Evolutionary conservation across 1,140 invertebrate species (phyloP), one percentile per base, ranked within the genome.

Genomic region (Aradophagus sp.): DNA sequence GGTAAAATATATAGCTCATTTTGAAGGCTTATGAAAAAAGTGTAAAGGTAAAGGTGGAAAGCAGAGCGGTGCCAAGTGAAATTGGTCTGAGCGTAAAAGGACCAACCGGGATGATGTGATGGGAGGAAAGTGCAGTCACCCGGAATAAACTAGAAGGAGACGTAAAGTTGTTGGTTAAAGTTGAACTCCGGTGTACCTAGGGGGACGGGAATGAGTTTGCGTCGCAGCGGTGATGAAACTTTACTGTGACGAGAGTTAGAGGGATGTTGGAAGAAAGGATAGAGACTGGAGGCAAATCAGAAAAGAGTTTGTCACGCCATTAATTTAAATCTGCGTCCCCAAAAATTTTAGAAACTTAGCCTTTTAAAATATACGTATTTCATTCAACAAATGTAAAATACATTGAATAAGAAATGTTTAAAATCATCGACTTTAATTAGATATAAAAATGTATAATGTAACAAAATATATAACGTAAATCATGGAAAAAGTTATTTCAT

Each of bases 121-220:
- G 81, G 82, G 77, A 79, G 81, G 82, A 84, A 84, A 81, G 79
- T 84, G 83, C 84, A 86, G 83, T 86, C 83, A 83, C 74, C 84
- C 81, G 80, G 82, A 85, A 84, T 86, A 84, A 86, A 85, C 83
- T 83, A 84, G 84, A 76, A 82, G 80, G 79, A 84, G 80, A 83
- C 75, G 77, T 70, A 81, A 84, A 84, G 82, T 84, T 84, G 81
- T 83, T 79, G 83, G 80, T 83, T 80, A 78, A 84, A 84, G 83
- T 85, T 83, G 75, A 77, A 76, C 63, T 67, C 42, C 42, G 52
- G 23, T 31, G 39, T 48, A 36, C 55, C 61, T 67, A 53, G 17
- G 66, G 78, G 77, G 79, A 76, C 77, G 77, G 70, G 78, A 84
- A 84, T 81, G 82, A 84, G 84, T 84, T 84, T 81, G 80, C 81